Evolutionary conservation across 2,113 vertebrate species (phyloP).

Genomic region (Trochalopteron elliotii): DNA sequence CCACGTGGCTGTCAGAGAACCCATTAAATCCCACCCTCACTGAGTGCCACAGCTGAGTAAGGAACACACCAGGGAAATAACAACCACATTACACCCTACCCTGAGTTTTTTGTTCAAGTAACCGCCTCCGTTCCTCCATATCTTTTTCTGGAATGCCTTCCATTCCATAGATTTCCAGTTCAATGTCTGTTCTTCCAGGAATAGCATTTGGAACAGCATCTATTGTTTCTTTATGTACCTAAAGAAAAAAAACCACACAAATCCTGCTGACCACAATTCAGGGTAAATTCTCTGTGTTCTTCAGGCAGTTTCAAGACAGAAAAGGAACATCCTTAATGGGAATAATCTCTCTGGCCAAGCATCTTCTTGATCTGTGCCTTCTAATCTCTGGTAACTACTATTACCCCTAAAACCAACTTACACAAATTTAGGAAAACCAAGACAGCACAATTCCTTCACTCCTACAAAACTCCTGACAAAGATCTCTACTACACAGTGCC

Average conservation of each 20-base stretch:
- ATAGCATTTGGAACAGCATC: constrained; percentile 98
- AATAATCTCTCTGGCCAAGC: neutral
- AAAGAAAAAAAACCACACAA: neutral
- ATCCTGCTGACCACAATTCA: neutral
- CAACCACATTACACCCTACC: constrained; percentile 70
- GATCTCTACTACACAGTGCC: neutral
- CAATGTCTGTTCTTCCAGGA: constrained; percentile 95
- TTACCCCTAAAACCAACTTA: neutral
- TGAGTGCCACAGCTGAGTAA: neutral
- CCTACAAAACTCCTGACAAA: neutral
- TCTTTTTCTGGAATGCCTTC: constrained; percentile 99
- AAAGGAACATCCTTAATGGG: neutral
- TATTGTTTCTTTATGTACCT: constrained; percentile 99
- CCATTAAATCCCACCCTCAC: neutral
- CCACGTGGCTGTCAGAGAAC: neutral
- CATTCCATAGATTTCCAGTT: constrained; percentile 99
- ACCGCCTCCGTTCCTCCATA: constrained; percentile 92
- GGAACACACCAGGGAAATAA: neutral
- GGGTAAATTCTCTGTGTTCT: neutral
- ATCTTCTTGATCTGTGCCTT: neutral
- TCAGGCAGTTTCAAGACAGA: neutral
- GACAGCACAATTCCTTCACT: neutral
- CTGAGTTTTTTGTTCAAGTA: constrained; percentile 97
- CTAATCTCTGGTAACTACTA: neutral
- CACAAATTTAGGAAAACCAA: neutral